Evolutionary conservation across 2,888 invertebrate species (phyloP).

Genomic region (Hyposoter dolosus): DNA sequence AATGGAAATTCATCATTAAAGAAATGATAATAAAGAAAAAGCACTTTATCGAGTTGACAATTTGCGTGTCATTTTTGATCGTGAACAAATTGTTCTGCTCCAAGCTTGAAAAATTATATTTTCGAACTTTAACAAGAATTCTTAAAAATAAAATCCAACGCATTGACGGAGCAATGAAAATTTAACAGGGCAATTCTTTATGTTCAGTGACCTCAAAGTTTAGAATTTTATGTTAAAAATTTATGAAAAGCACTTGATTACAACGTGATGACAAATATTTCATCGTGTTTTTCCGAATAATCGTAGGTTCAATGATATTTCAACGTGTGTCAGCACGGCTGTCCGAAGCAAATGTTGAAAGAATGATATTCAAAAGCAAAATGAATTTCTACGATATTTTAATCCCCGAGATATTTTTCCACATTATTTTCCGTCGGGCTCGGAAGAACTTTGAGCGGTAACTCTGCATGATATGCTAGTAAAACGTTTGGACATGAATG

Average conservation of each 20-base stretch:
- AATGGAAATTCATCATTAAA: neutral
- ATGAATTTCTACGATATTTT: neutral
- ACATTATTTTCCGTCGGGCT: slow-evolving; percentile 32
- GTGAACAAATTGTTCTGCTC: neutral
- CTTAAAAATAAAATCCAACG: neutral
- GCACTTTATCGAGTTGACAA: too few relatives aligned
- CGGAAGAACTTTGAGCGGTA: slow-evolving; percentile 27
- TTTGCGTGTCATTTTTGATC: neutral
- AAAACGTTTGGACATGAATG: slow-evolving; percentile 61
- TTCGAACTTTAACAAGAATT: neutral
- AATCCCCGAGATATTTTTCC: slow-evolving; percentile 17
- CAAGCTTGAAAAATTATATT: neutral
- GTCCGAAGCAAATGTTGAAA: neutral
- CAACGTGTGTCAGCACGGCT: neutral
- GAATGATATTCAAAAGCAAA: neutral
- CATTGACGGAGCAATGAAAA: neutral
- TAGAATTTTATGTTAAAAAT: neutral
- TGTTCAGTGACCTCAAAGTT: neutral
- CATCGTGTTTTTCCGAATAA: neutral
- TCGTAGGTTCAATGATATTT: neutral
- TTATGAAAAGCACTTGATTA: neutral
- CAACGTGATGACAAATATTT: neutral
- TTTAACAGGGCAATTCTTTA: neutral
- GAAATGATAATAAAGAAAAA: neutral
- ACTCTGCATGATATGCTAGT: slow-evolving; percentile 30